These are phyloP conservation scores for Diphyllodes magnificus DNA, from an alignment of 2,113 vertebrate species.

Conservation along the genomic window DNA sequence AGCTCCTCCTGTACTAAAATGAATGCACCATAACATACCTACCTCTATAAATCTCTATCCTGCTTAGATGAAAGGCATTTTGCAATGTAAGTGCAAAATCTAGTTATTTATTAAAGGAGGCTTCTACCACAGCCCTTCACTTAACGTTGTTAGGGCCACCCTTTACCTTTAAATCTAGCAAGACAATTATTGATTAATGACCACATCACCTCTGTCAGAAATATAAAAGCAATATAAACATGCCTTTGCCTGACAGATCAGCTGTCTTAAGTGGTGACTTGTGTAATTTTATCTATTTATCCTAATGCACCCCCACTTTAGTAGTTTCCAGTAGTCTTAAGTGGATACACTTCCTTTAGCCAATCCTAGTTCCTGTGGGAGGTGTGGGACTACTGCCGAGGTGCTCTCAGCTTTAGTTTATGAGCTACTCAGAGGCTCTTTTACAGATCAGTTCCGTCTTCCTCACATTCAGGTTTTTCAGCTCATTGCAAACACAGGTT, in stretches of 20 bases:
- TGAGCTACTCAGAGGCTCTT: background rate
- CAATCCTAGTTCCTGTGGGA: background rate
- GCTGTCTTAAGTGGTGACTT: background rate
- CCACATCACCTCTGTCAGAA: constrained; percentile 6
- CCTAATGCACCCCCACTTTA: background rate
- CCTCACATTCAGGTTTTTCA: background rate
- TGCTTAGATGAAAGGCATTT: background rate
- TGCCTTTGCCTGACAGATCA: background rate
- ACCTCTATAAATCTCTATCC: background rate
- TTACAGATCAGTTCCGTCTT: background rate
- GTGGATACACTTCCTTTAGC: background rate
- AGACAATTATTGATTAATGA: constrained; percentile 34
- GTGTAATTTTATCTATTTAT: background rate
- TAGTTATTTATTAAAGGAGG: constrained; percentile 42
- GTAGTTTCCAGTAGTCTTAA: background rate
- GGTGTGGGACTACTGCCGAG: background rate
- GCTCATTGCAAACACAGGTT: background rate
- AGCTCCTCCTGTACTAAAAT: background rate
- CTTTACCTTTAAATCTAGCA: constrained; percentile 29
- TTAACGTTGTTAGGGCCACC: background rate
- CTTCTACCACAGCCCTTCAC: background rate
- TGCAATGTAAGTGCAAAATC: background rate
- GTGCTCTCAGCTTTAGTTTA: background rate
- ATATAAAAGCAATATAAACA: constrained; percentile 28
- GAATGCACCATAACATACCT: background rate